These are phyloP conservation scores for Mola mola DNA, from an alignment of 2,113 vertebrate species.

Conservation along the genomic window DNA sequence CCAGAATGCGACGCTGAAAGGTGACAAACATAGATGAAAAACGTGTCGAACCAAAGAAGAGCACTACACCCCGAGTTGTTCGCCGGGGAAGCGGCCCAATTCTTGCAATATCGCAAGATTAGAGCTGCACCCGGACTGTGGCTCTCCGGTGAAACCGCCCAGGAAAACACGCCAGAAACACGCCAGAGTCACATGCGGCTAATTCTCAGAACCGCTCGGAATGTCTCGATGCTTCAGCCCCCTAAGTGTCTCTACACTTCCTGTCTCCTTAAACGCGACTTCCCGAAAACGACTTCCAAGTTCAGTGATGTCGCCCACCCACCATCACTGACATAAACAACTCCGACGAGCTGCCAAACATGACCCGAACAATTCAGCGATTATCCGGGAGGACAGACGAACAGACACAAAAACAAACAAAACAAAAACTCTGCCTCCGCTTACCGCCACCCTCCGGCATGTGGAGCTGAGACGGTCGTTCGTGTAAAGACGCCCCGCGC, in stretches of 20 bases:
- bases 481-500: background rate
- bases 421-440: constrained; percentile 3
- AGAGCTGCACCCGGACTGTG: too few relatives aligned
- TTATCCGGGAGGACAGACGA: too few relatives aligned
- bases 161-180: constrained; percentile 21
- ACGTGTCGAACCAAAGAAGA: too few relatives aligned
- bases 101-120: background rate
- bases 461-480: background rate
- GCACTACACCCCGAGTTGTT: background rate
- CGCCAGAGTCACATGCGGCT: constrained; percentile 30
- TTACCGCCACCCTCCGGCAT: constrained; percentile 59
- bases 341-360: background rate
- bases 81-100: background rate
- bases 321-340: background rate
- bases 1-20: too few relatives aligned
- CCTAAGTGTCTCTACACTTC: too few relatives aligned
- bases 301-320: background rate
- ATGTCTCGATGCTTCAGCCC: background rate
- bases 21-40: too few relatives aligned
- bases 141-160: background rate
- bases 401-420: too few relatives aligned
- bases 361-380: background rate
- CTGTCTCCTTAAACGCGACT: background rate
- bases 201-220: constrained; percentile 2
- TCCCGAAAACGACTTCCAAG: background rate